Base-by-base conservation (phyloP, 2,888 invertebrate species). In the Pachliopta kotzebuea region DNA sequence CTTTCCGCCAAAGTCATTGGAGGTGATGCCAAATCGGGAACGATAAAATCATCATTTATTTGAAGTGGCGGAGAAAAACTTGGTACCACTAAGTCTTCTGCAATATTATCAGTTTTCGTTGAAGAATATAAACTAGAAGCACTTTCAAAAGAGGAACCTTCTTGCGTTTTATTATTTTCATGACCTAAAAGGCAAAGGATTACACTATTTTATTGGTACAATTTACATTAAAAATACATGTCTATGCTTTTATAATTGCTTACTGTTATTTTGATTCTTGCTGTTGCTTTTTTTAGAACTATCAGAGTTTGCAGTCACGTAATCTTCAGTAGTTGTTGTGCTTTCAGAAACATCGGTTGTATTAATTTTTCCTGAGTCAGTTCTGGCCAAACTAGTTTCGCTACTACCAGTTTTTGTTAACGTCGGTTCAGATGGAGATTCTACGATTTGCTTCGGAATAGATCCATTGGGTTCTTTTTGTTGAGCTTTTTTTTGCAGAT, bases 101-200 rank as follows among this genome's bases (percentile, higher is more conserved):
- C 90, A 50, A 93, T 86, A 68, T 94, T 94, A 79, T 96, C 96
- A 69, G 95, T 95, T 69, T 95, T 93, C 49, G 96, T 95, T 57
- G 94, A 90, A 71, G 96, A 96, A 83, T 96, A 96, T 66, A 96
- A 90, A 53, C 96, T 96, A 65, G 96, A 96, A 68, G 96, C 96
- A 81, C 96, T 96, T 85, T 97, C 97, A 83, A 97, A 96, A n/a
- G 96, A 96, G 70, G 96, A 96, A 29, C 96, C 96, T 68, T 96
- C 96, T 76, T 94, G 94, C 4, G 88, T 75, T 76, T 93, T 94
- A 69, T 93, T 93, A 71, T 92, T 92, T 84, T 92, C 93, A 75
- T 82, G 92, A 86, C 85, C 93, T 93, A 56, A 55, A 37, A 65
- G 55, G 49, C 52, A 37, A 37, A 37, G 0, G 37, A 37, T 14